Evolutionary conservation across 2,797 vertebrate genomes (phyloP).

Genomic region (Urosaurus nigricauda): DNA sequence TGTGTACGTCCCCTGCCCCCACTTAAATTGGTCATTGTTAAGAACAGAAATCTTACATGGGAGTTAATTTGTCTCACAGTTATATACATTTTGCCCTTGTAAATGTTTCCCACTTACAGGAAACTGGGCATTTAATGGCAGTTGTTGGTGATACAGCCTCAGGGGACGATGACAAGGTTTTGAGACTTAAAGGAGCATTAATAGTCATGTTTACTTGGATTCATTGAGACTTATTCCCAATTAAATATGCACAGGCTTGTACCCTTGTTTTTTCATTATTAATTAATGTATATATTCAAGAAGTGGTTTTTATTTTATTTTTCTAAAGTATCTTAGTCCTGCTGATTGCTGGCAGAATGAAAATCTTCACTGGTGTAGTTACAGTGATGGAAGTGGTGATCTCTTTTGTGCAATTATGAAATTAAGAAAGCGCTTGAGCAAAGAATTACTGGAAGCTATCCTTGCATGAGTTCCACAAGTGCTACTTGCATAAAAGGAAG

Average conservation of each 20-base stretch:
- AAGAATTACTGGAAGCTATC: too few relatives aligned
- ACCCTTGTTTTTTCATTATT: background rate
- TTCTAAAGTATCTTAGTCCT: too few relatives aligned
- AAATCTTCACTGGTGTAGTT: too few relatives aligned
- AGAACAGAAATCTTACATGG: background rate
- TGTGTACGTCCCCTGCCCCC: background rate
- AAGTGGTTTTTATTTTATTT: background rate
- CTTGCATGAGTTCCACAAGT: too few relatives aligned
- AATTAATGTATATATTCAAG: background rate
- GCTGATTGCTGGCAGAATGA: too few relatives aligned
- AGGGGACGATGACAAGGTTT: background rate
- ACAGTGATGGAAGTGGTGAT: too few relatives aligned
- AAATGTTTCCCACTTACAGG: background rate
- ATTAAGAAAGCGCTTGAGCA: too few relatives aligned
- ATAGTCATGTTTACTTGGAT: background rate
- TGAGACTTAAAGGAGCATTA: background rate
- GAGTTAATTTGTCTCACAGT: background rate
- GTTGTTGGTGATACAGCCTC: background rate
- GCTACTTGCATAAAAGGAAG: too few relatives aligned
- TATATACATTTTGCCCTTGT: background rate
- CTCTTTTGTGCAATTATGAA: too few relatives aligned
- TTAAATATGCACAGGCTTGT: background rate
- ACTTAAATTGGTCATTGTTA: background rate
- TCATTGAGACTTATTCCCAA: background rate
- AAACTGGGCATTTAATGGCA: background rate